These are phyloP conservation scores for Thereva unica DNA, from an alignment of 2,888 invertebrate species.

Conservation along the genomic window DNA sequence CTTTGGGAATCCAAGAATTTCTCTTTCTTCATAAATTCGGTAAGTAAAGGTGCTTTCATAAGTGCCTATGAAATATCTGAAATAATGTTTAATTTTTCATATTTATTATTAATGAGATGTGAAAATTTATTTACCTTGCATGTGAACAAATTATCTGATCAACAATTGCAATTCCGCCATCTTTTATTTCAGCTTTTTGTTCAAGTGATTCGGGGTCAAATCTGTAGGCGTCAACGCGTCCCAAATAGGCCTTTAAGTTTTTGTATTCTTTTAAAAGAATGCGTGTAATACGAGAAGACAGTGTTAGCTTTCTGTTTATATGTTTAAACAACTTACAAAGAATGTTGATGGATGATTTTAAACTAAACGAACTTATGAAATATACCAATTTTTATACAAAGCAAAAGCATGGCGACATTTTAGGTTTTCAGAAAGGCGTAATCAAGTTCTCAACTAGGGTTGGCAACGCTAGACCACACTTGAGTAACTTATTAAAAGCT, in stretches of 20 bases:
- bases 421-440: no score
- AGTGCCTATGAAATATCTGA: slow-evolving; percentile 80
- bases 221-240: slow-evolving; percentile 49
- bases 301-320: slow-evolving; percentile 3
- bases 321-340: background rate
- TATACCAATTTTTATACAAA: no score
- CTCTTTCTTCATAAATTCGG: slow-evolving; percentile 95
- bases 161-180: slow-evolving; percentile 88
- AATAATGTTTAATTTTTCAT: slow-evolving; percentile 2
- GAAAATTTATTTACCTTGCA: slow-evolving; percentile 60
- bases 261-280: slow-evolving; percentile 49
- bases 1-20: slow-evolving; percentile 85
- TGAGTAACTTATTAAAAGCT: no score
- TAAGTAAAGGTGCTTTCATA: slow-evolving; percentile 95
- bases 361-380: no score
- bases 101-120: slow-evolving; percentile 3
- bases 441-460: no score
- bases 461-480: no score
- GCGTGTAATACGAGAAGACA: slow-evolving; percentile 8
- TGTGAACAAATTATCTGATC: slow-evolving; percentile 95
- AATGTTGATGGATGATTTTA: no score
- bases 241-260: slow-evolving; percentile 51
- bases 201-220: slow-evolving; percentile 51
- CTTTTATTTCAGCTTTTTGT: slow-evolving; percentile 59
- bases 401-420: no score